These are phyloP conservation scores for Actias luna DNA, from an alignment of 2,888 invertebrate species.

Conservation along the genomic window DNA sequence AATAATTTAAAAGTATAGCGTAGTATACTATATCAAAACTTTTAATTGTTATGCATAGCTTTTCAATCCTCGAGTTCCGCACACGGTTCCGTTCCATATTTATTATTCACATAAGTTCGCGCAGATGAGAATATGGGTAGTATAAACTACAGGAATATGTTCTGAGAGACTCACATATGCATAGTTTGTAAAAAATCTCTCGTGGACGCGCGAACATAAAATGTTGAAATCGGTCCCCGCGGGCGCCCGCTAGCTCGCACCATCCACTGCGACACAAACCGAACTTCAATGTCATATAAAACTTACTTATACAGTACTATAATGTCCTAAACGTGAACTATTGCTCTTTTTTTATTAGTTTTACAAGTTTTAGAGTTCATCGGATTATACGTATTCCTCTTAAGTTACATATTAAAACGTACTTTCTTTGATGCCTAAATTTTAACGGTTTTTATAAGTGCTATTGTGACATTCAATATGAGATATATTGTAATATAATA, in stretches of 20 bases:
- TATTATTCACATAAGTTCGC: slow-evolving; percentile 42
- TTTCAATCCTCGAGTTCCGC: slow-evolving; percentile 40
- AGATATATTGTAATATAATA: too few species aligned
- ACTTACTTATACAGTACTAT: slow-evolving; percentile 38
- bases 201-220: slow-evolving; percentile 53
- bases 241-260: slow-evolving; percentile 25
- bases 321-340: slow-evolving; percentile 24
- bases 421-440: too few species aligned
- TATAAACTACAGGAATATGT: slow-evolving; percentile 38
- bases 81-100: slow-evolving; percentile 48
- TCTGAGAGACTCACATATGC: slow-evolving; percentile 46
- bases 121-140: slow-evolving; percentile 36
- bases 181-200: slow-evolving; percentile 63
- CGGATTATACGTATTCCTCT: not conserved
- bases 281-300: slow-evolving; percentile 34
- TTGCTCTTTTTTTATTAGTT: slow-evolving; percentile 11
- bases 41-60: slow-evolving; percentile 42
- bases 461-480: too few species aligned
- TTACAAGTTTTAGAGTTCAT: not conserved
- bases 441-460: too few species aligned
- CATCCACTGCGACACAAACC: slow-evolving; percentile 19
- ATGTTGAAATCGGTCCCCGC: slow-evolving; percentile 51
- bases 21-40: not conserved
- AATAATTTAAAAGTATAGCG: not conserved
- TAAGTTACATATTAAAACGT: too few species aligned